A percentile compares a stretch with the other conserved stretches of the same genome.
phyloP scores from a whole-genome alignment of 2,113 vertebrate genomes.

The Amazona guildingii region DNA sequence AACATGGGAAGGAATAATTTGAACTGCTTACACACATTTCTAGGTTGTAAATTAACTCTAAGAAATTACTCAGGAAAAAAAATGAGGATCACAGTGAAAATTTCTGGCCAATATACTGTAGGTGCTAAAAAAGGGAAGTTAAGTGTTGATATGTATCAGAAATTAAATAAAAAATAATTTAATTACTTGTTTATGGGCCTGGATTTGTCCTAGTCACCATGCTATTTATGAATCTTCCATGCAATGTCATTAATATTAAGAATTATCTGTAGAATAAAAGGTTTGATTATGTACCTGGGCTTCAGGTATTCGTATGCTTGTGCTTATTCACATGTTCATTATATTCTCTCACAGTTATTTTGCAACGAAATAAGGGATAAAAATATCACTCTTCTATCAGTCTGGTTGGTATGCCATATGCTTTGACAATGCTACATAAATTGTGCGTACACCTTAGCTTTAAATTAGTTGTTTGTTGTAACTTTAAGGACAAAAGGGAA shows the following conservation, averaged over 20 bases:
- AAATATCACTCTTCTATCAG: neutral
- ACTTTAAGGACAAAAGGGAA: neutral
- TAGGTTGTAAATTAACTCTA: slow-evolving; percentile 44
- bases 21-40: slow-evolving; percentile 43
- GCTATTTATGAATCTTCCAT: neutral
- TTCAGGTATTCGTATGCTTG: neutral
- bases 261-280: neutral
- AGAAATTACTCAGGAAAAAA: neutral
- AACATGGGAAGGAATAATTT: slow-evolving; percentile 17
- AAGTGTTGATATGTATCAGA: neutral
- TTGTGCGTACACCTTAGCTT: neutral
- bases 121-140: neutral
- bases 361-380: neutral
- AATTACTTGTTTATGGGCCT: neutral
- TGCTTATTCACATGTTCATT: neutral
- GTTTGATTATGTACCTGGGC: neutral
- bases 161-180: neutral
- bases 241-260: neutral
- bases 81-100: neutral
- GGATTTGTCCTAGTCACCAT: neutral
- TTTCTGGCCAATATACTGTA: neutral
- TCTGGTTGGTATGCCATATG: neutral
- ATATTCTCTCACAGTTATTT: neutral
- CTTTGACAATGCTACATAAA: neutral
- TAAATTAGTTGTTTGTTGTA: neutral